Conservation (phyloP, 2,113 vertebrate species). For the Ammodytes marinus region DNA sequence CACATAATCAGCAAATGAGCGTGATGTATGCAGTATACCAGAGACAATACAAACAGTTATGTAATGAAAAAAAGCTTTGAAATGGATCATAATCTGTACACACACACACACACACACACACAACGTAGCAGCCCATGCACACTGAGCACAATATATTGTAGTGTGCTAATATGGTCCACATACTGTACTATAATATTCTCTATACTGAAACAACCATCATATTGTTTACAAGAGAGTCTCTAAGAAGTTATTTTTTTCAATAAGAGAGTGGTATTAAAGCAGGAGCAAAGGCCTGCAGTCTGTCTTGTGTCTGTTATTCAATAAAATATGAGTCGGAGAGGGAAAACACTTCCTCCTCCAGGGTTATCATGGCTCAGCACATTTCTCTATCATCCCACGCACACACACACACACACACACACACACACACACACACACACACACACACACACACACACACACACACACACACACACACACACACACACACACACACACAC, state of each 20-base stretch:
- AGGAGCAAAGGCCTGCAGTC: slow-evolving; percentile 18
- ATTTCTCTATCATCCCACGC: slow-evolving; percentile 9
- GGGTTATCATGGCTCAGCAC: slow-evolving; percentile 53
- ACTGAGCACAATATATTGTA: not conserved
- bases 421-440: not conserved
- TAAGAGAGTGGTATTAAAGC: not conserved
- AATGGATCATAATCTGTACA: slow-evolving; percentile 24
- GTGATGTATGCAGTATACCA: not conserved
- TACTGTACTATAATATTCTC: not conserved
- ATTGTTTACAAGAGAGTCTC: slow-evolving; percentile 14
- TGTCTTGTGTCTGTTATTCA: slow-evolving; percentile 14
- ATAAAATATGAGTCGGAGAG: slow-evolving; percentile 54
- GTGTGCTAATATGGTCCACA: not conserved
- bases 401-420: slow-evolving; percentile 26
- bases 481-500: slow-evolving; percentile 18
- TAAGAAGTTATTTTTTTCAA: slow-evolving; percentile 5
- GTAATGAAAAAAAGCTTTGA: slow-evolving; percentile 51
- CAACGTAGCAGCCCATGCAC: not conserved
- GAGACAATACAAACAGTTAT: slow-evolving; percentile 33
- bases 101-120: not conserved
- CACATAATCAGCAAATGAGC: not conserved
- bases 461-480: slow-evolving; percentile 15
- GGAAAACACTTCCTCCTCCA: slow-evolving; percentile 36
- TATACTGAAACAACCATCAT: slow-evolving; percentile 13
- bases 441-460: slow-evolving; percentile 3